A percentile compares a stretch with the other conserved stretches of the same genome.
phyloP scores from a whole-genome alignment of 1,140 invertebrate genomes.

The Atta texana region DNA sequence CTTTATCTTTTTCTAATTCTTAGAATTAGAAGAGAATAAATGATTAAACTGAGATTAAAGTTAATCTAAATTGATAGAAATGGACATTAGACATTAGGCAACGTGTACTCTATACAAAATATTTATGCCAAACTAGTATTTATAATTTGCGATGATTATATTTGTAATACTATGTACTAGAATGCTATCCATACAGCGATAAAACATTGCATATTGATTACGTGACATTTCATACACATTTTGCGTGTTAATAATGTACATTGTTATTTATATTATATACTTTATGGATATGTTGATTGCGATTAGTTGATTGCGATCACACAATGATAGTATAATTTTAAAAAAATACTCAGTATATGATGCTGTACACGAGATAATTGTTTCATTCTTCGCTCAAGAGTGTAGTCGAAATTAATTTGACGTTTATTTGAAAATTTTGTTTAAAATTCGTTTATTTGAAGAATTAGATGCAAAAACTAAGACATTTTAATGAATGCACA shows the following conservation, averaged over 20 bases:
- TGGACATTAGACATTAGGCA: not conserved
- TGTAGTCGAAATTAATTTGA: conserved; percentile 57
- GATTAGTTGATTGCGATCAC: not conserved
- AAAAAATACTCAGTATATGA: conserved; percentile 10
- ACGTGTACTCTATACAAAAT: conserved; percentile 8
- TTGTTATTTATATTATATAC: conserved; percentile 24
- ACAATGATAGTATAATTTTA: not conserved
- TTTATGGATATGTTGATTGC: not conserved
- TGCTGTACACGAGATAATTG: conserved; percentile 22
- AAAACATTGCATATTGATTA: conserved; percentile 10
- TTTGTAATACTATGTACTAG: conserved; percentile 7
- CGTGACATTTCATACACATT: not conserved
- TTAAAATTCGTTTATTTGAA: not conserved
- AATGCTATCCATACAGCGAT: not conserved
- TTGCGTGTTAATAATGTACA: conserved; percentile 16
- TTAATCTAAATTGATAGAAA: no score
- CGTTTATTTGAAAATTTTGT: conserved; percentile 5
- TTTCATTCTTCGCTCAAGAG: conserved; percentile 32
- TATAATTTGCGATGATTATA: conserved; percentile 29
- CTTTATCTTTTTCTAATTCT: no score
- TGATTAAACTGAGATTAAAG: no score
- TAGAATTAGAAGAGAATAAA: no score
- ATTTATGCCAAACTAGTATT: conserved; percentile 27
- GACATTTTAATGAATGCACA: not conserved
- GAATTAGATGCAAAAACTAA: not conserved